Evolutionary conservation across 2,797 vertebrate species (phyloP).

Genomic region (Sarcoramphus papa): DNA sequence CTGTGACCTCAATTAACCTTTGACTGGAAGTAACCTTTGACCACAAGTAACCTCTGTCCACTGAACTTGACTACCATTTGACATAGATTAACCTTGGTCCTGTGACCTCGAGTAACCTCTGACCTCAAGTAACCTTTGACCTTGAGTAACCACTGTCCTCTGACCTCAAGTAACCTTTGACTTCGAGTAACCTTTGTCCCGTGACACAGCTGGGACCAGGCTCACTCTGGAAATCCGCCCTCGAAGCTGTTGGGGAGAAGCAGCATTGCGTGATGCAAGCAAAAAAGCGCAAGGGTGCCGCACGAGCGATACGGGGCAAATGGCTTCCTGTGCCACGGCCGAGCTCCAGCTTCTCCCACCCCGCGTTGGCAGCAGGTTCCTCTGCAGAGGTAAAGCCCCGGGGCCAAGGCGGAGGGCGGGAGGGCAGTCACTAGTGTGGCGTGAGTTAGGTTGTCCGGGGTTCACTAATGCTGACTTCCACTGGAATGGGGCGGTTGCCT

Average conservation of each 20-base stretch:
- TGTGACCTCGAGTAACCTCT: neutral
- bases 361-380: neutral
- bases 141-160: neutral
- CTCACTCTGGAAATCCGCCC: neutral
- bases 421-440: rapidly evolving
- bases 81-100: neutral
- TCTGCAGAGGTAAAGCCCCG: neutral
- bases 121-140: neutral
- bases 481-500: neutral
- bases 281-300: rapidly evolving
- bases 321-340: neutral
- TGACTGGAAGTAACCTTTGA: neutral
- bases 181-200: neutral
- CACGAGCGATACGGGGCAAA: rapidly evolving
- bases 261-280: rapidly evolving
- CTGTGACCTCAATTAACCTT: neutral
- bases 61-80: neutral
- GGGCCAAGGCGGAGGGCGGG: neutral
- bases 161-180: neutral
- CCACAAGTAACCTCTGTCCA: no score
- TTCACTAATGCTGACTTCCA: neutral
- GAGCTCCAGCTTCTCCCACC: neutral
- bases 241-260: rapidly evolving
- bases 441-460: no score
- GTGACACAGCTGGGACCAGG: rapidly evolving